Base-by-base conservation (phyloP, 2,888 invertebrate species). In the Athalia circularis region DNA sequence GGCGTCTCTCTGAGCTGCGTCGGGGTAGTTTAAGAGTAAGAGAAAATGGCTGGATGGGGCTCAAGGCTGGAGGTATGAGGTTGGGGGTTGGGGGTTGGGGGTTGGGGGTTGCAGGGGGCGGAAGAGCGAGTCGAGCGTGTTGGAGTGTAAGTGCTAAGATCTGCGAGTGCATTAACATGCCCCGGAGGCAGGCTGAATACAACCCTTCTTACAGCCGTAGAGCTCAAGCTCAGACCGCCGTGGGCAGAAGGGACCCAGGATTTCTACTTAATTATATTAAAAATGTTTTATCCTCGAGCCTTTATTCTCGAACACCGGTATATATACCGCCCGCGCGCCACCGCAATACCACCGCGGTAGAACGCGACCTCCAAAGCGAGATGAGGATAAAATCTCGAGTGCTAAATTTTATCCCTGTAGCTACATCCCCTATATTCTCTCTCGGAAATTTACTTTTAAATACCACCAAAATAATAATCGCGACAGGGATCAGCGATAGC, bases 71-170 rank as follows among this genome's bases (percentile, higher is more conserved):
- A 67, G 77, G 81, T 78, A 78, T 77, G 79, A 75, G 77, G 76
- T 78, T 68, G 75, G 79, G 68, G 68, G 72, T 72, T 65, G 74
- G 62, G 52, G 77, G 70, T 72, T 65, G 68, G 79, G 68, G 68
- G 72, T 72, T 65, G 74, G 62, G 52, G 77, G 70, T 72, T 65
- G 68, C 65, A 68, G 77, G 77, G 78, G 68, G 78, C 76, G 67
- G 67, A 70, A 65, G 80, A 77, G 77, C 54, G 75, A 78, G 67
- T 80, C 76, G 82, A 84, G 88, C 89, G 90, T 90, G 89, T 89
- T 86, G 84, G 89, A 89, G 90, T 90, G 90, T 90, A 90, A 90
- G 90, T 90, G 90, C 89, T 90, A 90, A 90, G 90, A 90, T 90
- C 89, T 88, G 83, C 85, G 88, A 90, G 90, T 90, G 89, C 90